Evolutionary conservation across 2,888 invertebrate species (phyloP), one percentile per base, ranked within the genome.

Genomic region (Caenorhabditis angaria): DNA sequence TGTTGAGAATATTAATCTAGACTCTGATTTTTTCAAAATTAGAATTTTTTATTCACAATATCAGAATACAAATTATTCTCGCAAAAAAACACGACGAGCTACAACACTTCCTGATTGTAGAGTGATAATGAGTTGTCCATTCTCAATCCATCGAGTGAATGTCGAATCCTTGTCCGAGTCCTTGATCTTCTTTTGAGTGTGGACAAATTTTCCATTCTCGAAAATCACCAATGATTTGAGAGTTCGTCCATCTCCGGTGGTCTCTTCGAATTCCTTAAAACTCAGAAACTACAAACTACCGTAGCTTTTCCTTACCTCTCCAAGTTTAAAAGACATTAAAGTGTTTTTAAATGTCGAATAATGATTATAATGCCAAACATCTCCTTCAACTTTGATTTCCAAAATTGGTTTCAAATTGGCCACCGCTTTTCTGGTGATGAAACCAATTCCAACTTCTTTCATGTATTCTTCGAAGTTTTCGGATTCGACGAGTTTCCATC

Each of bases 391-490:
- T 70, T 80, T 82, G 71, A 82, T 76, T n/a, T 80, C 78, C 61
- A 81, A 70, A 51, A 77, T 73, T 58, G 78, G 78, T 59, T 81
- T 82, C 64, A 82, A 60, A 66, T 74, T 79, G 64, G 80, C 80
- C 41, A 81, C 82, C 22, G 81, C 81, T 70, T 78, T 82, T 32
- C 82, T 70, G 28, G 80, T 80, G 62, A 82, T 56, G 24, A 82
- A 68, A 59, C 78, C 80, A 27, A 82, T 81, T 22, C 81, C 81
- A 48, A 74, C 78, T 50, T 80, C 81, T 74, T 79, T 80, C 82
- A 82, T 77, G 76, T 82, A 82, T 68, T 80, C 82, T 58, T 82
- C 82, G 68, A 81, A 83, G 70, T 82, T 80, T 60, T 81, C 80
- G 18, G 77, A 76, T 32, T 76, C 65, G 54, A 65, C 78, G 24